Percentiles rank a stretch among this genome's conserved stretches.
phyloP scores from a whole-genome alignment of 2,888 invertebrate species.

The Gymnocheta viridis region DNA sequence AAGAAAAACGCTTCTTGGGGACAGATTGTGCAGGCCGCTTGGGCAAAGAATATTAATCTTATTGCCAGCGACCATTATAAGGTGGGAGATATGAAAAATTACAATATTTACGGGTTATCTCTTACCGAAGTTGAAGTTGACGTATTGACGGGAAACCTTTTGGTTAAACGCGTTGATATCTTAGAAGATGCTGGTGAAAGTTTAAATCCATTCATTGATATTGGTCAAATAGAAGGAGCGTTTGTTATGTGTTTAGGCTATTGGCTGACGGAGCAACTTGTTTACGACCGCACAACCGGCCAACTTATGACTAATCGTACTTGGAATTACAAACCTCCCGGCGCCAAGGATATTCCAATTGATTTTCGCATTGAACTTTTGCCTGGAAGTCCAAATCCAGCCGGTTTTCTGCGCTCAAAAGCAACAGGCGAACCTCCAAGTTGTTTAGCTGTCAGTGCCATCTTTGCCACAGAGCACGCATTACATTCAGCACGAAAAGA shows the following conservation, averaged over 20 bases:
- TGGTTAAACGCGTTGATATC: constrained; percentile 86
- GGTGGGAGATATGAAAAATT: constrained; percentile 83
- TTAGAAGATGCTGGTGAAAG: constrained; percentile 88
- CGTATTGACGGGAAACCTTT: constrained; percentile 88
- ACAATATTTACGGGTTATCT: constrained; percentile 85
- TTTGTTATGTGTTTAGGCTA: constrained; percentile 89
- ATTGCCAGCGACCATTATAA: constrained; percentile 84
- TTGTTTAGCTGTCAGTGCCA: constrained; percentile 82
- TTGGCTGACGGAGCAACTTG: constrained; percentile 87
- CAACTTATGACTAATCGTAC: constrained; percentile 87
- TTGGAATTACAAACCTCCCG: constrained; percentile 90
- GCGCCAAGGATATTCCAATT: constrained; percentile 88
- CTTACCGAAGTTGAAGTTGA: constrained; percentile 89
- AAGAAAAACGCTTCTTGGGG: constrained; percentile 82
- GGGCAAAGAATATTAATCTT: constrained; percentile 83
- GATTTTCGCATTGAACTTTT: constrained; percentile 88
- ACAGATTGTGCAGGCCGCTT: constrained; percentile 83
- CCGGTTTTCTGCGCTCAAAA: constrained; percentile 87
- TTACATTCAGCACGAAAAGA: constrained; percentile 86
- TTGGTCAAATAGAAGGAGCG: constrained; percentile 90
- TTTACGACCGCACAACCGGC: constrained; percentile 85
- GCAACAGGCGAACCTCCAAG: constrained; percentile 85
- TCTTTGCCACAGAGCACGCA: constrained; percentile 87
- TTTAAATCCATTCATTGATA: constrained; percentile 87
- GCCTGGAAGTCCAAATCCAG: constrained; percentile 85